phyloP scores from a whole-genome alignment of 2,797 vertebrate genomes.

The Erithacus rubecula region DNA sequence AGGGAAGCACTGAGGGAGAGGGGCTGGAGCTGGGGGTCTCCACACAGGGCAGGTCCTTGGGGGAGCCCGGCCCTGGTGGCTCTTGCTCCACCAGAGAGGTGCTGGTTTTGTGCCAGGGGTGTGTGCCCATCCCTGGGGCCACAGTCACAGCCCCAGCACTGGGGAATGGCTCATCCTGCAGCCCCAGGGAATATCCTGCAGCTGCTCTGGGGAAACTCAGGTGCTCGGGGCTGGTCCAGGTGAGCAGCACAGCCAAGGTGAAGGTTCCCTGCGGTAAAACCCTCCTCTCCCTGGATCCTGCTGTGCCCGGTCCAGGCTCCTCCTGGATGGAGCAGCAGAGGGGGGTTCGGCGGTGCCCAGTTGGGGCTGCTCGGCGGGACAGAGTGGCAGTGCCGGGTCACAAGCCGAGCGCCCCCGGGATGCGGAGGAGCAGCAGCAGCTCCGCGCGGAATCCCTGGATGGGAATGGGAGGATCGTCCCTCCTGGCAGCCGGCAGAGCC shows the following conservation, averaged over 20 bases:
- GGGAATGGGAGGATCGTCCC: neutral
- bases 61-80: neutral
- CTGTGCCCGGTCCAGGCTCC: neutral
- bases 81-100: neutral
- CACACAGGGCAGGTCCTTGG: fast-evolving
- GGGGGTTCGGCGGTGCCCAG: fast-evolving
- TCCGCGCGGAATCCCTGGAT: fast-evolving
- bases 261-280: no score
- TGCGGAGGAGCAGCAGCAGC: fast-evolving
- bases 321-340: neutral
- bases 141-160: neutral
- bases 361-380: neutral
- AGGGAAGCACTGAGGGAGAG: neutral
- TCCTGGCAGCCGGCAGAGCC: neutral
- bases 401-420: fast-evolving
- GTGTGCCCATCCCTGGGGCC: neutral
- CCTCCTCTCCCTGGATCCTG: neutral
- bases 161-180: no score
- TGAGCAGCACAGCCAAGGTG: fast-evolving
- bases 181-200: no score
- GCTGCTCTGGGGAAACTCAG: fast-evolving
- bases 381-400: fast-evolving
- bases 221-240: neutral
- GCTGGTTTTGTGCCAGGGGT: neutral
- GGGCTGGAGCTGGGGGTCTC: neutral